Conservation (phyloP, 2,888 invertebrate genomes). For the Chymomyza fuscimana region DNA sequence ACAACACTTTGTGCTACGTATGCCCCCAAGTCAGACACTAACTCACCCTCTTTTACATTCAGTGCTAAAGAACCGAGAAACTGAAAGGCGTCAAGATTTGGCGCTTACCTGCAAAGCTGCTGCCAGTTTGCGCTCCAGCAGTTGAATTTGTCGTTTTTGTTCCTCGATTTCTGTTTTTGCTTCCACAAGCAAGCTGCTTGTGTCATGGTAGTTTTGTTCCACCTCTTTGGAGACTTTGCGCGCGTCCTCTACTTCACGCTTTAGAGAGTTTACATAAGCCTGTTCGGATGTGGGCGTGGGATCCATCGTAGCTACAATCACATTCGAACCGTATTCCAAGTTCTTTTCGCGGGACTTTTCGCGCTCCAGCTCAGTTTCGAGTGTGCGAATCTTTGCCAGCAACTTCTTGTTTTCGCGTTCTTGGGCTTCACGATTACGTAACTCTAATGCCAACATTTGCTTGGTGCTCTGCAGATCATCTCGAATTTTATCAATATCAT, state of each 20-base stretch:
- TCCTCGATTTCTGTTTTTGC: constrained; percentile 89
- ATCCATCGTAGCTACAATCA: constrained; percentile 75
- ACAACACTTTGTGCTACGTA: constrained; percentile 57
- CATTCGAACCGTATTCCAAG: constrained; percentile 74
- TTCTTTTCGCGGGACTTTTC: constrained; percentile 81
- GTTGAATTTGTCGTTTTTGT: constrained; percentile 87
- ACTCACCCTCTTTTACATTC: not conserved
- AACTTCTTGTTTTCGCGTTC: constrained; percentile 92
- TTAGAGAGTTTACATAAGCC: constrained; percentile 85
- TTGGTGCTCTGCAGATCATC: constrained; percentile 95
- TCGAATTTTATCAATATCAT: constrained; percentile 93
- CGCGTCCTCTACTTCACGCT: constrained; percentile 87
- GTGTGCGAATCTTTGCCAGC: constrained; percentile 87
- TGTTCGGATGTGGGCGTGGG: constrained; percentile 82
- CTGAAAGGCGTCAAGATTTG: not conserved
- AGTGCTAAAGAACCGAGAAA: not conserved
- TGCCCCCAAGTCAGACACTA: not conserved
- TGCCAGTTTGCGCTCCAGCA: constrained; percentile 88
- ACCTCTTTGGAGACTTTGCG: constrained; percentile 89
- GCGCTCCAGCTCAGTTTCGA: constrained; percentile 90
- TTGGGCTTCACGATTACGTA: constrained; percentile 91
- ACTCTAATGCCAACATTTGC: constrained; percentile 92
- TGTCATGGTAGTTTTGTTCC: constrained; percentile 88
- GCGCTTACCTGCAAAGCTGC: constrained; percentile 83
- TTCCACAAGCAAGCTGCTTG: constrained; percentile 88